Conservation (phyloP, 2,888 invertebrate genomes). For the Limenitis camilla region DNA sequence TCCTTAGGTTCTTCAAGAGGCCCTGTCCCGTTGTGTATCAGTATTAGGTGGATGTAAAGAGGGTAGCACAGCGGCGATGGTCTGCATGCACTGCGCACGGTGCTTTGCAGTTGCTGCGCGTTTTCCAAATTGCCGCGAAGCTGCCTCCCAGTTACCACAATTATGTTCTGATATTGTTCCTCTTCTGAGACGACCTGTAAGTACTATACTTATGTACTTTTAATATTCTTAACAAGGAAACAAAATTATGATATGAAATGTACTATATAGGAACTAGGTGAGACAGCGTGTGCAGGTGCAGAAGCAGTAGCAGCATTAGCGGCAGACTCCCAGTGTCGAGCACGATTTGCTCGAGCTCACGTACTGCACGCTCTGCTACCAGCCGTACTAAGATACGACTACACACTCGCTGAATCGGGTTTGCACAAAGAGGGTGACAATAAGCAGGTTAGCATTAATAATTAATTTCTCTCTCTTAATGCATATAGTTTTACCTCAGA, state of each 20-base stretch:
- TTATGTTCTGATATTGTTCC: slow-evolving; percentile 83
- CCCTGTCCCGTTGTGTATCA: slow-evolving; percentile 94
- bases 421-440: slow-evolving; percentile 76
- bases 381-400: slow-evolving; percentile 95
- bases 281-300: slow-evolving; percentile 86
- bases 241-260: neutral
- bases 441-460: slow-evolving; percentile 73
- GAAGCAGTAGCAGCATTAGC: slow-evolving; percentile 92
- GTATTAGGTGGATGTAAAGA: slow-evolving; percentile 87
- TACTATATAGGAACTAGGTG: slow-evolving; percentile 81
- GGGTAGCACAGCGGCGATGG: slow-evolving; percentile 88
- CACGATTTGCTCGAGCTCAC: slow-evolving; percentile 87
- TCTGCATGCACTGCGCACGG: slow-evolving; percentile 91
- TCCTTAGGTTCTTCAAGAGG: slow-evolving; percentile 82
- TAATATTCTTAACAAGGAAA: neutral
- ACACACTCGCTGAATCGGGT: slow-evolving; percentile 96
- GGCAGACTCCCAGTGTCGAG: slow-evolving; percentile 89
- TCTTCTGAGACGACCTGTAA: slow-evolving; percentile 45
- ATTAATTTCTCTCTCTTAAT: neutral
- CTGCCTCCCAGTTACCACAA: slow-evolving; percentile 89
- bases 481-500: neutral
- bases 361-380: slow-evolving; percentile 93
- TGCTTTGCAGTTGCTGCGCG: slow-evolving; percentile 97
- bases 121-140: slow-evolving; percentile 92
- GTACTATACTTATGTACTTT: neutral